A percentile compares a stretch with the other conserved stretches of the same genome.
Evolutionary conservation across 2,797 vertebrate species (phyloP).

Genomic region (Tapirus indicus): DNA sequence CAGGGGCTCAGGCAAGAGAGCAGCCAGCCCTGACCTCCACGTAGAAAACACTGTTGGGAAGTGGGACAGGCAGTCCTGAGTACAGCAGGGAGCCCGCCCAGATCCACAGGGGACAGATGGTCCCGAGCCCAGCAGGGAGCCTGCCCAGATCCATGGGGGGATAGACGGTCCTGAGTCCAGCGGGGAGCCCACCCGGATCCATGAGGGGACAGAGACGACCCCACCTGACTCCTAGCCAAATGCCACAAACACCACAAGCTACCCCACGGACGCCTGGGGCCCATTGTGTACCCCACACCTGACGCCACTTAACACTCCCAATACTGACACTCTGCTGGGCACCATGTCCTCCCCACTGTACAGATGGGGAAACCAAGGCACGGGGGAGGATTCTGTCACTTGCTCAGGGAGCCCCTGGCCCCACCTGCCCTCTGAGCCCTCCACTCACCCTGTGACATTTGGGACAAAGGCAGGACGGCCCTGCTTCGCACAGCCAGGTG

Average conservation of each 20-base stretch:
- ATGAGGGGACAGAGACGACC: no score
- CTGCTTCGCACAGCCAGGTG: not conserved
- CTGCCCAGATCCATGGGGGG: not conserved
- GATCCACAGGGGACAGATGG: not conserved
- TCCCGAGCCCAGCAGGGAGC: not conserved
- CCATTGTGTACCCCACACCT: accelerated
- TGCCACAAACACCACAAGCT: not conserved
- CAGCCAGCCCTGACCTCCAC: not conserved
- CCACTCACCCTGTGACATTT: not conserved
- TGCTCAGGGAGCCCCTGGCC: not conserved
- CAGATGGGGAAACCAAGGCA: not conserved
- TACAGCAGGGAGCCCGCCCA: not conserved
- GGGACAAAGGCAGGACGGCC: not conserved
- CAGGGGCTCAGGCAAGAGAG: not conserved
- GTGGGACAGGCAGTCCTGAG: not conserved
- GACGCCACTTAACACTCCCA: accelerated
- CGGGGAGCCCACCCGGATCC: not conserved
- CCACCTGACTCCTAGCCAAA: not conserved
- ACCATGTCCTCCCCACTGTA: not conserved
- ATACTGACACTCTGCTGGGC: accelerated
- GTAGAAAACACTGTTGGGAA: not conserved
- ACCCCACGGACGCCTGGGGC: accelerated
- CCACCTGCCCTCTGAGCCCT: no score
- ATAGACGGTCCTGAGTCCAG: not conserved
- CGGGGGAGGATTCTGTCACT: accelerated